Percentiles rank a stretch among this genome's conserved stretches.
phyloP scores from a whole-genome alignment of 2,888 invertebrate species.

The Scelioninae gen. 2 region DNA sequence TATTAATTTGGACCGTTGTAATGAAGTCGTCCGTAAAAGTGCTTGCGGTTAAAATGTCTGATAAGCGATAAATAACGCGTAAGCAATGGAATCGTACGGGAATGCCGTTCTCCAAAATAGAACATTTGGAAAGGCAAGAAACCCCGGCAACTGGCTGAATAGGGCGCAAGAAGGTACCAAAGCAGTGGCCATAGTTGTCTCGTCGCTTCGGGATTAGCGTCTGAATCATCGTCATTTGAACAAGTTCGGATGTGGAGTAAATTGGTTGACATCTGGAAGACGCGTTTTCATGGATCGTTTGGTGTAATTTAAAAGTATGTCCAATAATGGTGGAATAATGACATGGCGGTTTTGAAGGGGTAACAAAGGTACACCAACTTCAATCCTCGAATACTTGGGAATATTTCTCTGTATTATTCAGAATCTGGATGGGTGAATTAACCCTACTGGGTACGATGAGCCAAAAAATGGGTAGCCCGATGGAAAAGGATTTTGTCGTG shows the following conservation, averaged over 20 bases:
- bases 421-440: too few species aligned
- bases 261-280: conserved; percentile 33
- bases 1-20: not conserved
- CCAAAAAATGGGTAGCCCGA: too few species aligned
- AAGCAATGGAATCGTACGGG: conserved; percentile 32
- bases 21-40: conserved; percentile 6
- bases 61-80: conserved; percentile 34
- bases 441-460: too few species aligned
- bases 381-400: not conserved
- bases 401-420: not conserved
- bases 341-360: not conserved
- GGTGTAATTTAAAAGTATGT: conserved; percentile 22
- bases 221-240: conserved; percentile 26
- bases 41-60: conserved; percentile 13
- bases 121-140: conserved; percentile 27
- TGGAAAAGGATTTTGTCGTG: too few species aligned
- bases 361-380: not conserved
- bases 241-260: conserved; percentile 30
- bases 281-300: conserved; percentile 21
- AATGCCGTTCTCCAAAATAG: conserved; percentile 31
- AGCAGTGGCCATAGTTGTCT: conserved; percentile 9
- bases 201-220: conserved; percentile 17
- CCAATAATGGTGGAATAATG: conserved; percentile 25
- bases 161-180: conserved; percentile 18
- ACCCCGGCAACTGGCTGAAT: conserved; percentile 1